Percentiles rank a stretch among this genome's conserved stretches.
These are phyloP conservation scores for Sinella curviseta DNA, from an alignment of 1,140 invertebrate species.

Conservation along the genomic window DNA sequence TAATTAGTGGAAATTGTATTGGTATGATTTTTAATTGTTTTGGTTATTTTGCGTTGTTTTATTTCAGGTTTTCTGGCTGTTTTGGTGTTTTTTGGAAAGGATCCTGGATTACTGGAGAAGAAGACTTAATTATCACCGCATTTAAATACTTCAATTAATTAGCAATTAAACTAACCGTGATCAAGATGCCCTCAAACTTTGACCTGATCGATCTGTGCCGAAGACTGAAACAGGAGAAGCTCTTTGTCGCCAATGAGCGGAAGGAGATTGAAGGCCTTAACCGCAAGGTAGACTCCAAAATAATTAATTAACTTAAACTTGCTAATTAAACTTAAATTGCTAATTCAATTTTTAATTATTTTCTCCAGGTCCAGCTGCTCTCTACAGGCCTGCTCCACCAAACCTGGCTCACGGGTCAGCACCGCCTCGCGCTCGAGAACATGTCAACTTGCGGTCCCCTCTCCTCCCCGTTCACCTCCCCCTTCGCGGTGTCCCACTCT, in stretches of 20 bases:
- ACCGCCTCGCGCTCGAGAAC: constrained; percentile 76
- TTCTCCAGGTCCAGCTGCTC: constrained; percentile 60
- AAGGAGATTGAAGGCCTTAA: constrained; percentile 71
- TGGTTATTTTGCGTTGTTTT: too few relatives aligned
- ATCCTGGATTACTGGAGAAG: too few relatives aligned
- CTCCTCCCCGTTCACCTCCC: constrained; percentile 50
- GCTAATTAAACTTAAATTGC: too few relatives aligned
- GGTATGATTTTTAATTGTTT: too few relatives aligned
- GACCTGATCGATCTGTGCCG: constrained; percentile 70
- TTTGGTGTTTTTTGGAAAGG: too few relatives aligned
- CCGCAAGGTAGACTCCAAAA: constrained; percentile 69
- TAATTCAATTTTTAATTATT: constrained; percentile 37
- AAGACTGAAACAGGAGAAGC: constrained; percentile 69
- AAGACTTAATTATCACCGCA: too few relatives aligned
- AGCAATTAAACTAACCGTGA: neutral
- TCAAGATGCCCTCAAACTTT: constrained; percentile 39
- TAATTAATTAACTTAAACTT: constrained; percentile 28
- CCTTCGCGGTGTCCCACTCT: constrained; percentile 71
- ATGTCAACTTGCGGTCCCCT: constrained; percentile 35
- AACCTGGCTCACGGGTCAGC: constrained; percentile 85
- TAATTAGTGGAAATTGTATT: too few relatives aligned
- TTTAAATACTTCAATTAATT: too few relatives aligned
- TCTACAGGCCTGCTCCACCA: constrained; percentile 71
- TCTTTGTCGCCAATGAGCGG: constrained; percentile 72
- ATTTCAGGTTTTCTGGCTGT: too few relatives aligned